A percentile compares a stretch with the other conserved stretches of the same genome.
phyloP scores from a whole-genome alignment of 2,888 invertebrate genomes.

The Pseudanteris insignis region DNA sequence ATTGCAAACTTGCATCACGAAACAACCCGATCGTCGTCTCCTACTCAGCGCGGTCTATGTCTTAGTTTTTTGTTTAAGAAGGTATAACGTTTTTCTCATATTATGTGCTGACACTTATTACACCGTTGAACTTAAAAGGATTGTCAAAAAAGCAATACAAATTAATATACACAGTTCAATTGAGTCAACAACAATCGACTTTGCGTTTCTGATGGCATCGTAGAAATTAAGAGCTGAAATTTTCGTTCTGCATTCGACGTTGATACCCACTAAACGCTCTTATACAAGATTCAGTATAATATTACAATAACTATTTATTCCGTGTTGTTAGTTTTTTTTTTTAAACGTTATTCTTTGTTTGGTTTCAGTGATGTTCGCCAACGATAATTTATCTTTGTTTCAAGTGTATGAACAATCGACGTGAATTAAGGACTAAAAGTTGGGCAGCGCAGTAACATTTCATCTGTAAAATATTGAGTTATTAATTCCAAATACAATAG shows the following conservation, averaged over 20 bases:
- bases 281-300: too few relatives aligned
- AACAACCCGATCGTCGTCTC: constrained; percentile 56
- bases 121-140: constrained; percentile 60
- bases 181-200: constrained; percentile 54
- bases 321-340: not conserved
- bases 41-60: constrained; percentile 58
- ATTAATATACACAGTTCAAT: constrained; percentile 64
- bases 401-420: constrained; percentile 63
- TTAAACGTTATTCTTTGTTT: constrained; percentile 8
- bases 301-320: not conserved
- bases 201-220: constrained; percentile 44
- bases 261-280: constrained; percentile 37
- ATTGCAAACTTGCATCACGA: too few relatives aligned
- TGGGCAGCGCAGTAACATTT: constrained; percentile 64
- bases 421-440: constrained; percentile 66
- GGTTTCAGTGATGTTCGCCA: constrained; percentile 54
- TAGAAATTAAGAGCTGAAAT: constrained; percentile 41
- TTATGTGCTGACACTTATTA: constrained; percentile 65
- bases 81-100: constrained; percentile 59
- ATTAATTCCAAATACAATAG: constrained; percentile 5
- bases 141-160: constrained; percentile 54
- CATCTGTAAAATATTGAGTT: constrained; percentile 54
- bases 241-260: constrained; percentile 38
- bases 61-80: constrained; percentile 51
- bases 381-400: constrained; percentile 61